Evolutionary conservation across 2,113 vertebrate species (phyloP).

Genomic region (Daubentonia madagascariensis): DNA sequence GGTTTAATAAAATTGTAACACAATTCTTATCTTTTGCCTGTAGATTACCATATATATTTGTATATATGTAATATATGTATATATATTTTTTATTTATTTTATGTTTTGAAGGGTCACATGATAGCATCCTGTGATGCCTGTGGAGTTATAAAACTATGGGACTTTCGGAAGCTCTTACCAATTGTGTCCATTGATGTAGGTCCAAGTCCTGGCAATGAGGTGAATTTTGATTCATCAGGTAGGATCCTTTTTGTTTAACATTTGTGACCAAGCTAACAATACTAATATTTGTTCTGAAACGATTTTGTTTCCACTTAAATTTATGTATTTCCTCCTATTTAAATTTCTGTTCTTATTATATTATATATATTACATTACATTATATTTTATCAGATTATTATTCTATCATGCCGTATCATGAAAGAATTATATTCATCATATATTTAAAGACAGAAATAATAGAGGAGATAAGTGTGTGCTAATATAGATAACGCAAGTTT

Average conservation of each 20-base stretch:
- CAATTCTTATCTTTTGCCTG: neutral
- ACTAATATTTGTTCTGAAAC: neutral
- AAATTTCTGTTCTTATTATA: neutral
- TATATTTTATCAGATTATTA: neutral
- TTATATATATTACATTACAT: neutral
- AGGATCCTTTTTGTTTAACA: constrained; percentile 45
- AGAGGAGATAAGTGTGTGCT: neutral
- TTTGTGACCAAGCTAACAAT: neutral
- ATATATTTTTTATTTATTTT: neutral
- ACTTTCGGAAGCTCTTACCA: constrained; percentile 79
- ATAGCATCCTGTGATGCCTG: constrained; percentile 88
- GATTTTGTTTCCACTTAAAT: neutral
- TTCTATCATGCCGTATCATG: neutral
- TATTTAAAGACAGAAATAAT: neutral
- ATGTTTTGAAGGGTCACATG: constrained; percentile 76
- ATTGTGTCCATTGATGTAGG: constrained; percentile 82
- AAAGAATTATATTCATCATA: neutral
- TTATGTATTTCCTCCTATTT: neutral
- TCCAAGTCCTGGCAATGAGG: constrained; percentile 86
- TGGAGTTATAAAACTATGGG: constrained; percentile 88
- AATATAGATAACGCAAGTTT: neutral
- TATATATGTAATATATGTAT: too few species aligned
- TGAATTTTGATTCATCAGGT: constrained; percentile 85
- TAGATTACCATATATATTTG: neutral
- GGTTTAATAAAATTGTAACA: neutral